phyloP scores from a whole-genome alignment of 92 coral and sea anemone species.

The Paragorgia papillata region DNA sequence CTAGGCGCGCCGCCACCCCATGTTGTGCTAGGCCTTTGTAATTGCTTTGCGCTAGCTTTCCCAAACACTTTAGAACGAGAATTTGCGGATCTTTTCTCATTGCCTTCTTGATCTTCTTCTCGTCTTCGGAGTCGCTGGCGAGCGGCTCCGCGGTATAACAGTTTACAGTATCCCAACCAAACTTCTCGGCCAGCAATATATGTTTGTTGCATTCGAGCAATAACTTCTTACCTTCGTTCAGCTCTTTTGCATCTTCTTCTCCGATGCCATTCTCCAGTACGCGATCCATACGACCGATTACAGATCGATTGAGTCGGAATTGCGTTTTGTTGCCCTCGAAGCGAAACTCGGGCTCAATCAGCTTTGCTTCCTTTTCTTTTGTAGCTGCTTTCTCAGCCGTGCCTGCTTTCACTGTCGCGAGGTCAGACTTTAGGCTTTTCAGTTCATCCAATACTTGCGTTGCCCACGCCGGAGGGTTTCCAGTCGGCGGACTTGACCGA shows the following conservation, averaged over 20 bases:
- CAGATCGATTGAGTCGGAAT: conserved; percentile 40
- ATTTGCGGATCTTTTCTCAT: conserved; percentile 44
- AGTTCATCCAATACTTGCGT: conserved; percentile 40
- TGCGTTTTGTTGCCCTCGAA: conserved; percentile 45
- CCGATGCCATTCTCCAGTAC: conserved; percentile 35
- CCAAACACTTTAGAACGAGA: conserved; percentile 9
- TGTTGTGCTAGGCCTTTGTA: not conserved
- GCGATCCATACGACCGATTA: conserved; percentile 36
- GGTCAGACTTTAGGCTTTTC: conserved; percentile 39
- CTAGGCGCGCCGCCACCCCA: conserved; percentile 11
- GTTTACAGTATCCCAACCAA: no score
- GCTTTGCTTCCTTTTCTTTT: not conserved
- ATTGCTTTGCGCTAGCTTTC: not conserved
- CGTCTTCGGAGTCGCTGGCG: no score
- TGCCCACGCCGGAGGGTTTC: conserved; percentile 34
- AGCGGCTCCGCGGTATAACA: no score
- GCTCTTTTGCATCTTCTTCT: no score
- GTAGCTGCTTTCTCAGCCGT: conserved; percentile 30
- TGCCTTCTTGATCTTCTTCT: no score
- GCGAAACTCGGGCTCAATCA: conserved; percentile 23
- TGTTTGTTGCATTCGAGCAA: no score
- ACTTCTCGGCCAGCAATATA: no score
- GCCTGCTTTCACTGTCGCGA: conserved; percentile 29
- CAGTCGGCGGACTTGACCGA: no score
- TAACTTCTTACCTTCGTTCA: no score